Conservation (phyloP, 2,113 vertebrate species). For the Quiscalus mexicanus region DNA sequence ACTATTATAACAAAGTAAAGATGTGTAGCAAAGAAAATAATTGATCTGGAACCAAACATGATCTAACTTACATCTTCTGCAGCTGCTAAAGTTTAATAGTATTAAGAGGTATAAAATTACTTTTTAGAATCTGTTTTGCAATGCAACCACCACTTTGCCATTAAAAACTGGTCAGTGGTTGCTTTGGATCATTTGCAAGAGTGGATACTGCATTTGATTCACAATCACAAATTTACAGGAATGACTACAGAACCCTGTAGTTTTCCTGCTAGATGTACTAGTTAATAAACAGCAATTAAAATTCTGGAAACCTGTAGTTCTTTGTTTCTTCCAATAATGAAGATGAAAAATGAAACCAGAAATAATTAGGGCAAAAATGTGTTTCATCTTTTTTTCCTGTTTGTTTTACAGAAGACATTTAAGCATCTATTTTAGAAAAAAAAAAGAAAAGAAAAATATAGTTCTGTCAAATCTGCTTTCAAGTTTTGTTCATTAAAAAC, state of each 20-base stretch:
- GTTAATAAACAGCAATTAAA: slow-evolving; percentile 26
- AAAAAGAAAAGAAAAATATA: neutral
- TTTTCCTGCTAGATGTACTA: neutral
- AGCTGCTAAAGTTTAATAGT: neutral
- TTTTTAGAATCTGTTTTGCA: neutral
- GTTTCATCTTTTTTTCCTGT: neutral
- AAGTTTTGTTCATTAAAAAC: neutral
- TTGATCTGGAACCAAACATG: neutral
- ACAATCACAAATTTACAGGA: neutral
- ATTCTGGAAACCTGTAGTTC: neutral
- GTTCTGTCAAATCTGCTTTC: neutral
- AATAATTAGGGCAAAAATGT: neutral
- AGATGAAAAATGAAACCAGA: neutral
- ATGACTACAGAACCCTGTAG: neutral
- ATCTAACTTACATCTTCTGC: neutral
- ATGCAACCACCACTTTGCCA: neutral
- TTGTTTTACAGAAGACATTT: neutral
- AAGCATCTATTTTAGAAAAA: neutral
- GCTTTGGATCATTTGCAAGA: neutral
- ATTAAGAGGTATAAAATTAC: neutral
- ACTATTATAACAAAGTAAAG: neutral
- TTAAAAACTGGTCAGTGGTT: neutral
- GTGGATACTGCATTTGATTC: neutral
- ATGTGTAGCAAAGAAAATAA: neutral
- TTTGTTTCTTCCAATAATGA: neutral